Evolutionary conservation across 64 coral and sea anemone genomes (phyloP).

Genomic region (Dendronephthya gigantea): DNA sequence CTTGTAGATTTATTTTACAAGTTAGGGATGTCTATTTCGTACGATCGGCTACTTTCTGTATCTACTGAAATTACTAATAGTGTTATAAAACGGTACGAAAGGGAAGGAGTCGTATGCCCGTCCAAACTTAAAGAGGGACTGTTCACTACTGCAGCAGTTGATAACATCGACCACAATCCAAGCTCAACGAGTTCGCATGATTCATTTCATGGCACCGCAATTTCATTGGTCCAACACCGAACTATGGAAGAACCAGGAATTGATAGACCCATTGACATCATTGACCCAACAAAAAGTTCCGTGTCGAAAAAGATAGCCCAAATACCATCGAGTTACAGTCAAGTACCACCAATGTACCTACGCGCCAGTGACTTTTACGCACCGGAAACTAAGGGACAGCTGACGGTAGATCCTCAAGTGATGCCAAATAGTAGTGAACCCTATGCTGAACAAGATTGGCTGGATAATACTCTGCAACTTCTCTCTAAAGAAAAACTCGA

Average conservation of each 20-base stretch:
- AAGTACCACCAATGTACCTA: not conserved
- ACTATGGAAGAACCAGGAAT: not conserved
- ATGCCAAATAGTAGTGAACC: not conserved
- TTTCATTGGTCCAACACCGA: constrained; percentile 1
- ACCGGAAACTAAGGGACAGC: not conserved
- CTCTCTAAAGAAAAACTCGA: not conserved
- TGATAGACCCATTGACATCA: not conserved
- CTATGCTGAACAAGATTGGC: not conserved
- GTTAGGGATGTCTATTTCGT: constrained; percentile 20
- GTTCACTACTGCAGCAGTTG: not conserved
- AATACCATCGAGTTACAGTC: not conserved
- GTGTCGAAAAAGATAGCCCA: not conserved
- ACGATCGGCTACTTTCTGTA: constrained; percentile 26
- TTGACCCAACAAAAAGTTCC: not conserved
- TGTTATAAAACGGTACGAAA: constrained; percentile 21
- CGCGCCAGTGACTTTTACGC: not conserved
- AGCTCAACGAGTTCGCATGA: constrained; percentile 10
- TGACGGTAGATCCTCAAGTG: not conserved
- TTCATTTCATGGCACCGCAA: constrained; percentile 6
- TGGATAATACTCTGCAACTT: not conserved
- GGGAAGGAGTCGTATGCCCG: constrained; percentile 17
- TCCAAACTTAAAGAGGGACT: not conserved
- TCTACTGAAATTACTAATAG: constrained; percentile 24
- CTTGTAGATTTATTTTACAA: constrained; percentile 26
- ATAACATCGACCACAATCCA: constrained; percentile 24